These are phyloP conservation scores for Parnassius smintheus DNA, from an alignment of 2,888 invertebrate genomes.

Conservation along the genomic window DNA sequence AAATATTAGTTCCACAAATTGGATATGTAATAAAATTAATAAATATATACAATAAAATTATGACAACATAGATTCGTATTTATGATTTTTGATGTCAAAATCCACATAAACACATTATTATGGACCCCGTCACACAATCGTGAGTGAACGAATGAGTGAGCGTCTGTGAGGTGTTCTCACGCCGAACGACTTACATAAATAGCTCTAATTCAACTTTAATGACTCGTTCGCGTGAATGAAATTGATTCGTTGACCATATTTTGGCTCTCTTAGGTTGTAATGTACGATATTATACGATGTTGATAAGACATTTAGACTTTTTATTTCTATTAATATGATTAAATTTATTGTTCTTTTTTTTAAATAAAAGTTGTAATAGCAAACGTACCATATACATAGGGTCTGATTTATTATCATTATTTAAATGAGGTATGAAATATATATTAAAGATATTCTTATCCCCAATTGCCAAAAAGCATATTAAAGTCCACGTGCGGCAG, in stretches of 20 bases:
- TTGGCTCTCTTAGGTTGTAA: slow-evolving; percentile 51
- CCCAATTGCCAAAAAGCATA: no score
- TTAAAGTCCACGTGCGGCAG: no score
- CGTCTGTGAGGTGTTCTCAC: slow-evolving; percentile 64
- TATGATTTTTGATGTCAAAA: slow-evolving; percentile 25
- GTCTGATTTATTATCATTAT: no score
- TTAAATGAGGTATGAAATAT: no score
- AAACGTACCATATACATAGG: no score
- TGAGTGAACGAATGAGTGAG: slow-evolving; percentile 61
- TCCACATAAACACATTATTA: slow-evolving; percentile 31
- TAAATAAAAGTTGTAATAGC: slow-evolving; percentile 4
- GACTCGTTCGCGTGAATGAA: slow-evolving; percentile 76
- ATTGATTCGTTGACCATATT: slow-evolving; percentile 74
- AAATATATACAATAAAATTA: no score
- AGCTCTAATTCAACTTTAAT: slow-evolving; percentile 76
- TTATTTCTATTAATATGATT: slow-evolving; percentile 34
- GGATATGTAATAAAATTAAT: no score
- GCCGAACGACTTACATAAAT: slow-evolving; percentile 58
- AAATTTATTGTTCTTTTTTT: slow-evolving; percentile 11
- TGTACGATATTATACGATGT: slow-evolving; percentile 27
- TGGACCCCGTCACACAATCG: slow-evolving; percentile 41
- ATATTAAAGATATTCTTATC: no score
- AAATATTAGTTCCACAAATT: no score
- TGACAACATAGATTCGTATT: no score
- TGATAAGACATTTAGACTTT: slow-evolving; percentile 36